phyloP scores from a whole-genome alignment of 2,888 invertebrate species.

The Cheilosia urbana region DNA sequence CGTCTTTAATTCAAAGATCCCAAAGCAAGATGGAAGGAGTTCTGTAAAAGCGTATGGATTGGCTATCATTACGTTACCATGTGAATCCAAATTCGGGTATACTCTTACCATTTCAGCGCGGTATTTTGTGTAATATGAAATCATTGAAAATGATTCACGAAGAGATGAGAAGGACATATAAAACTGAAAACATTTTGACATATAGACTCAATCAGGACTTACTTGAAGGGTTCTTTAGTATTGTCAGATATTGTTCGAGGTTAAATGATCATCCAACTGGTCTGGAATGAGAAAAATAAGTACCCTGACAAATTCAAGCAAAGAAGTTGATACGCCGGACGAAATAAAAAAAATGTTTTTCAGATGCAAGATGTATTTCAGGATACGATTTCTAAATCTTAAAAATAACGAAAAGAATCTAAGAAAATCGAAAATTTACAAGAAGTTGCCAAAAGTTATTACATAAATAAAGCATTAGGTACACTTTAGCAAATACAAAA shows the following conservation, averaged over 20 bases:
- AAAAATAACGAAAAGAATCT: no score
- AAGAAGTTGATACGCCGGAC: no score
- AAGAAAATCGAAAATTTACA: no score
- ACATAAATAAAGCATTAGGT: no score
- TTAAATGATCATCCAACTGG: no score
- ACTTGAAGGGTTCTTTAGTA: background rate
- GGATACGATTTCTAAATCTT: no score
- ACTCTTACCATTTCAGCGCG: background rate
- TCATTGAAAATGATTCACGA: background rate
- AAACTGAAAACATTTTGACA: background rate
- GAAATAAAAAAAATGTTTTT: no score
- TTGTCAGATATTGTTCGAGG: no score
- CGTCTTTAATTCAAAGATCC: constrained; percentile 2
- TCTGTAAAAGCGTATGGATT: constrained; percentile 1
- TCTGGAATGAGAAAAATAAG: background rate
- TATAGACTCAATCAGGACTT: background rate
- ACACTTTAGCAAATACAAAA: no score
- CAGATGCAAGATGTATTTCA: no score
- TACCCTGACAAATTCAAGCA: no score
- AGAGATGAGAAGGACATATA: background rate
- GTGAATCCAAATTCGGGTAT: background rate
- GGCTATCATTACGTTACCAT: background rate
- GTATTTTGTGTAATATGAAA: background rate
- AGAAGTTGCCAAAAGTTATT: no score
- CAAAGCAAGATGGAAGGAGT: background rate